These are phyloP conservation scores for Tetraodon nigroviridis DNA, from an alignment of 2,113 vertebrate species.

Conservation along the genomic window DNA sequence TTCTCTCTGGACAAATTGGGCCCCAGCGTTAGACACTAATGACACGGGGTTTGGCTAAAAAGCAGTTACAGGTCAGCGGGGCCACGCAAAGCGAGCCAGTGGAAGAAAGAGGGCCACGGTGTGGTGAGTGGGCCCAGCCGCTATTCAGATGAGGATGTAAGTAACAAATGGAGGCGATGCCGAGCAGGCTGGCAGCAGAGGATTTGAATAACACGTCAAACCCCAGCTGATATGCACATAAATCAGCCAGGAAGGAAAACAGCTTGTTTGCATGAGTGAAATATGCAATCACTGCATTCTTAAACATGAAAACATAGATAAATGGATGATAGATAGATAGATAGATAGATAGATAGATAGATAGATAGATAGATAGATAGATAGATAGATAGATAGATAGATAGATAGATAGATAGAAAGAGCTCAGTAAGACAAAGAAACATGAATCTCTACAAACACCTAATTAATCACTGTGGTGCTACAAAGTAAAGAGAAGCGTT, in stretches of 20 bases:
- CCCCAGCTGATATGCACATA: too few relatives aligned
- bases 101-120: slow-evolving; percentile 17
- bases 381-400: too few relatives aligned
- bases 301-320: too few relatives aligned
- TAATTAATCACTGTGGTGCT: too few relatives aligned
- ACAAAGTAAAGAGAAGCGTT: background rate
- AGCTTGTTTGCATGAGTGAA: too few relatives aligned
- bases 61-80: slow-evolving; percentile 6
- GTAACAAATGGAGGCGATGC: slow-evolving; percentile 49
- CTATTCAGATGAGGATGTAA: slow-evolving; percentile 52
- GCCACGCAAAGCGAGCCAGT: slow-evolving; percentile 16
- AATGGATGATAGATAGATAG: slow-evolving; percentile 18
- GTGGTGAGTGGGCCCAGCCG: slow-evolving; percentile 56
- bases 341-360: slow-evolving; percentile 15
- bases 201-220: slow-evolving; percentile 19
- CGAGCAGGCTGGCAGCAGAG: slow-evolving; percentile 41
- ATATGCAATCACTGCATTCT: too few relatives aligned
- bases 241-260: too few relatives aligned
- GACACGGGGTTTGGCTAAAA: slow-evolving; percentile 7
- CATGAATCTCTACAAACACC: too few relatives aligned
- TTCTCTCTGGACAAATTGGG: background rate
- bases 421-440: too few relatives aligned
- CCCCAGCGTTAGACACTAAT: too few relatives aligned
- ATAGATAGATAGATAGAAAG: too few relatives aligned
- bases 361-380: too few relatives aligned